phyloP scores from a whole-genome alignment of 2,888 invertebrate genomes.

The Rhagophthalmus giganteus region DNA sequence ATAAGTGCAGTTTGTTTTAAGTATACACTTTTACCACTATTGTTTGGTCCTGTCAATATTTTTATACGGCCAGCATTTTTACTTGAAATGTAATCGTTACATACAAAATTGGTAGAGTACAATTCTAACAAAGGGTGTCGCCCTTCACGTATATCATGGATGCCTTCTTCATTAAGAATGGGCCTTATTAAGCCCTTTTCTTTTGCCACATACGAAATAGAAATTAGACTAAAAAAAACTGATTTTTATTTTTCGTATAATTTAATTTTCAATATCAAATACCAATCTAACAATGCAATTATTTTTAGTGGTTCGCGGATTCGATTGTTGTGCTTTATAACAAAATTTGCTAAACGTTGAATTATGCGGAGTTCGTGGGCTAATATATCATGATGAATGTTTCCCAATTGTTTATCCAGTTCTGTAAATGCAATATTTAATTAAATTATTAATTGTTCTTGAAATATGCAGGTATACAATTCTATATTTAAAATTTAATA shows the following conservation, averaged over 20 bases:
- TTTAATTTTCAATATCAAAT: conserved; percentile 17
- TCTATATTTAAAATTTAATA: neutral
- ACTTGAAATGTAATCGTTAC: conserved; percentile 71
- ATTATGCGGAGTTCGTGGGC: conserved; percentile 80
- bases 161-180: conserved; percentile 45
- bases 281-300: conserved; percentile 50
- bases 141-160: conserved; percentile 54
- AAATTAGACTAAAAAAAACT: conserved; percentile 47
- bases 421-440: conserved; percentile 56
- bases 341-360: conserved; percentile 48
- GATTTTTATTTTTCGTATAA: neutral
- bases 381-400: conserved; percentile 76
- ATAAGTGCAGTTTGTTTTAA: conserved; percentile 82
- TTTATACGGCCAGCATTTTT: conserved; percentile 63
- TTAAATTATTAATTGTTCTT: neutral
- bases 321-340: conserved; percentile 47
- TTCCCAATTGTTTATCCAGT: conserved; percentile 75
- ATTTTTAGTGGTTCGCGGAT: conserved; percentile 48
- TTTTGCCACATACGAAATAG: conserved; percentile 51
- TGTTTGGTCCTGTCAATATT: conserved; percentile 87
- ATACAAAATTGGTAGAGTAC: conserved; percentile 67
- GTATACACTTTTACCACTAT: conserved; percentile 90
- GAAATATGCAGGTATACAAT: too few species aligned
- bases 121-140: conserved; percentile 77
- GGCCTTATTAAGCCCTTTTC: conserved; percentile 51